Conservation (phyloP, 2,888 invertebrate genomes). For the Chaetoderma sp. region DNA sequence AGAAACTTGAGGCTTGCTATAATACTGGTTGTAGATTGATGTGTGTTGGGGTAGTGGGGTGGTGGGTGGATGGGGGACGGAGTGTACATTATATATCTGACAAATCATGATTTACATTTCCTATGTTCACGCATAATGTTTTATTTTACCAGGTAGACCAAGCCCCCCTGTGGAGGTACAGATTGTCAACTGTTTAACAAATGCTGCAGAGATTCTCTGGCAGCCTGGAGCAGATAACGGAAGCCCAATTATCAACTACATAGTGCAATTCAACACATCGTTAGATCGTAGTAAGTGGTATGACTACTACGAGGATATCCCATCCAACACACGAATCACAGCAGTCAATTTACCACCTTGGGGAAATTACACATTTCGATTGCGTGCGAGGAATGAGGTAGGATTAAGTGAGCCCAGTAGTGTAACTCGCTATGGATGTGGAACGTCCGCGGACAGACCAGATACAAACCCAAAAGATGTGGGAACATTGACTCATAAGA, state of each 20-base stretch:
- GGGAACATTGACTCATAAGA: slow-evolving; percentile 61
- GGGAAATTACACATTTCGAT: slow-evolving; percentile 68
- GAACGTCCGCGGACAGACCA: slow-evolving; percentile 59
- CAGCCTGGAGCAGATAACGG: slow-evolving; percentile 92
- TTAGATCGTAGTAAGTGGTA: slow-evolving; percentile 92
- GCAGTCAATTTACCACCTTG: slow-evolving; percentile 58
- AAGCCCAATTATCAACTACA: slow-evolving; percentile 88
- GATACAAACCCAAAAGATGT: slow-evolving; percentile 65
- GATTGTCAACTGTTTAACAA: slow-evolving; percentile 76
- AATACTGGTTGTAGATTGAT: too few relatives aligned
- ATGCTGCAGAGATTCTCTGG: slow-evolving; percentile 75
- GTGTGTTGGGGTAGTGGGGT: too few relatives aligned
- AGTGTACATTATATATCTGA: too few relatives aligned
- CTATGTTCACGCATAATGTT: too few relatives aligned
- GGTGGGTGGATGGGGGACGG: too few relatives aligned
- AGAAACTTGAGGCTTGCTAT: too few relatives aligned
- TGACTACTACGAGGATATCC: slow-evolving; percentile 48
- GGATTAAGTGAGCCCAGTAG: slow-evolving; percentile 65
- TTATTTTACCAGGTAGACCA: slow-evolving; percentile 80
- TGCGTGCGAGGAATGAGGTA: slow-evolving; percentile 64
- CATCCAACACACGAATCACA: slow-evolving; percentile 34
- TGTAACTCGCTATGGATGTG: slow-evolving; percentile 53
- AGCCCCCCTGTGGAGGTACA: slow-evolving; percentile 81
- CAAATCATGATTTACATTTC: too few relatives aligned
- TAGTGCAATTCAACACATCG: slow-evolving; percentile 92